Conservation (phyloP, 37 sponge, comb jelly and placozoan genomes). For the Haliclona indistincta region DNA sequence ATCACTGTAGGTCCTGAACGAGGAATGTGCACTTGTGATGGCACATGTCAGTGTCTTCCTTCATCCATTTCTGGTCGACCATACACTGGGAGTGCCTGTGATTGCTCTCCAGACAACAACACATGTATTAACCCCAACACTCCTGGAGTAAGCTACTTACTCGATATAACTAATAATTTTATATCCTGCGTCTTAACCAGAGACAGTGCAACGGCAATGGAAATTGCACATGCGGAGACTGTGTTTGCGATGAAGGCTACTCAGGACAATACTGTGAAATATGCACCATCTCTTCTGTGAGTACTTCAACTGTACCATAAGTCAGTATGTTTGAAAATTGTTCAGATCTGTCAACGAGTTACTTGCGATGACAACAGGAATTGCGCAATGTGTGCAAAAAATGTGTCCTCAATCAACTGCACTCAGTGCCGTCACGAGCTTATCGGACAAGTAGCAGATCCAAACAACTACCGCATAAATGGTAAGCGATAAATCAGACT, state of each 20-base stretch:
- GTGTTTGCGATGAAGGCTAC: slow-evolving; percentile 14
- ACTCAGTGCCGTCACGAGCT: not conserved
- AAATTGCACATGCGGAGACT: slow-evolving; percentile 26
- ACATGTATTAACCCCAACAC: slow-evolving; percentile 25
- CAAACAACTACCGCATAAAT: not conserved
- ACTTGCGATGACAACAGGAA: not conserved
- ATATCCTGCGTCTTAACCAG: not conserved
- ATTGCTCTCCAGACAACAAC: slow-evolving; percentile 38
- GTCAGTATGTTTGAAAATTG: not conserved
- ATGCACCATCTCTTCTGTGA: slow-evolving; percentile 1
- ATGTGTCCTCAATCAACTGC: not conserved
- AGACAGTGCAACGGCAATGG: slow-evolving; percentile 25
- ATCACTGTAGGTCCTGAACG: slow-evolving; percentile 1
- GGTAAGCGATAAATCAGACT: not conserved
- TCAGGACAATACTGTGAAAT: slow-evolving; percentile 40
- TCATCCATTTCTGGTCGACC: slow-evolving; percentile 15
- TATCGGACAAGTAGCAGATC: not conserved
- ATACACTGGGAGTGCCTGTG: slow-evolving; percentile 17
- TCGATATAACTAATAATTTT: no score
- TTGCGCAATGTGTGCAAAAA: not conserved
- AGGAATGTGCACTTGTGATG: slow-evolving; percentile 36
- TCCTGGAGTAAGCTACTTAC: not conserved
- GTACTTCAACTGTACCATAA: not conserved
- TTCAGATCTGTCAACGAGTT: not conserved
- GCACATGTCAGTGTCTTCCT: slow-evolving; percentile 19